Evolutionary conservation across 2,797 vertebrate species (phyloP).

Genomic region (Catamblyrhynchus diadema): DNA sequence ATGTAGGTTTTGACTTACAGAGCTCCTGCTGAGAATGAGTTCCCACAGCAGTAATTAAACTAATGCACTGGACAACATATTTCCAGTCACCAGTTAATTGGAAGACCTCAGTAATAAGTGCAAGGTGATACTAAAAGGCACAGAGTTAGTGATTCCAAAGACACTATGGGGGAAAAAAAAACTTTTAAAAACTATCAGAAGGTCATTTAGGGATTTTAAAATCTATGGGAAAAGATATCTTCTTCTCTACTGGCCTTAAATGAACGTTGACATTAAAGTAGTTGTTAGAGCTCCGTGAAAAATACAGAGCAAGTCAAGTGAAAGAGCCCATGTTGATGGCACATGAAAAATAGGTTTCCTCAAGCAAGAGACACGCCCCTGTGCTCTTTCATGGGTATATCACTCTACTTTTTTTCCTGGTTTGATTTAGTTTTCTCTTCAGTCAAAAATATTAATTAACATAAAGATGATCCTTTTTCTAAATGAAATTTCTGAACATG

Average conservation of each 20-base stretch:
- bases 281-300: constrained; percentile 10
- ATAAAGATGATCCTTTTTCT: neutral
- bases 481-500: neutral
- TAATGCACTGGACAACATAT: neutral
- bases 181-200: neutral
- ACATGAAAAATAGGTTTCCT: constrained; percentile 11
- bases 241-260: constrained; percentile 7
- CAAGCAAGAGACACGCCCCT: neutral
- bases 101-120: neutral
- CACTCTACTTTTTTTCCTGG: neutral
- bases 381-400: neutral
- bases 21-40: neutral
- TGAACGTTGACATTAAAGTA: constrained; percentile 20
- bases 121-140: neutral
- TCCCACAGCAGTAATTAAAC: neutral
- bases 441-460: neutral
- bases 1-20: neutral
- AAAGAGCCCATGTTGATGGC: neutral
- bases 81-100: neutral
- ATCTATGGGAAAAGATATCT: neutral
- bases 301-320: constrained; percentile 35
- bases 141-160: rapidly evolving
- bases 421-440: neutral
- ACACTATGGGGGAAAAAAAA: neutral
- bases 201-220: constrained; percentile 15